A percentile compares a stretch with the other conserved stretches of the same genome.
Conservation (phyloP, 2,888 invertebrate genomes). For the Lacanobia wlatinum region DNA sequence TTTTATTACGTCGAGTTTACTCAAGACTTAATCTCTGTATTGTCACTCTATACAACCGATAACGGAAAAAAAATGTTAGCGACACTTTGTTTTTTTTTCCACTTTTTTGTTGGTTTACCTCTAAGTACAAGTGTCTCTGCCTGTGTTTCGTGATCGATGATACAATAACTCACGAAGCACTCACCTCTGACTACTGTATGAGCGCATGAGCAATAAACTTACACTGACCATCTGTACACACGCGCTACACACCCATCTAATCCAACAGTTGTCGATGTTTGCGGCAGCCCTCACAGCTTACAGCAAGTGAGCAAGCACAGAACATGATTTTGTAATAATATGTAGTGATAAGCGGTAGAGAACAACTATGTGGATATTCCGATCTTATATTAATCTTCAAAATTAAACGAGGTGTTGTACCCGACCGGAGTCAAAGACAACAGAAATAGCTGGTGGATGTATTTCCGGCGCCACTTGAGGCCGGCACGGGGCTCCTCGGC, state of each 20-base stretch:
- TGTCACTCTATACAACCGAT: no score
- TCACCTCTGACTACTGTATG: background rate
- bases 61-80: no score
- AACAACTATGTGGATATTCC: no score
- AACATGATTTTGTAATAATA: background rate
- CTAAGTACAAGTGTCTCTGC: background rate
- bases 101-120: background rate
- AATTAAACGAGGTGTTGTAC: no score
- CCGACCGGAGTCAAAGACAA: background rate
- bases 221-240: background rate
- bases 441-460: constrained; percentile 1
- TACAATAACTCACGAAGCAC: background rate
- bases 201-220: background rate
- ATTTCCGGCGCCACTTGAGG: background rate
- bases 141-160: background rate
- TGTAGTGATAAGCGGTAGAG: no score
- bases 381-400: no score
- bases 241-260: background rate
- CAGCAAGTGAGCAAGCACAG: background rate
- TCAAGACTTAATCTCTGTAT: no score
- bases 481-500: constrained; percentile 1
- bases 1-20: no score
- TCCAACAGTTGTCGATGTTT: background rate
- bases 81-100: no score
- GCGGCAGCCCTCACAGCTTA: background rate